Conservation (phyloP, 2,113 vertebrate species). For the Balaeniceps rex region DNA sequence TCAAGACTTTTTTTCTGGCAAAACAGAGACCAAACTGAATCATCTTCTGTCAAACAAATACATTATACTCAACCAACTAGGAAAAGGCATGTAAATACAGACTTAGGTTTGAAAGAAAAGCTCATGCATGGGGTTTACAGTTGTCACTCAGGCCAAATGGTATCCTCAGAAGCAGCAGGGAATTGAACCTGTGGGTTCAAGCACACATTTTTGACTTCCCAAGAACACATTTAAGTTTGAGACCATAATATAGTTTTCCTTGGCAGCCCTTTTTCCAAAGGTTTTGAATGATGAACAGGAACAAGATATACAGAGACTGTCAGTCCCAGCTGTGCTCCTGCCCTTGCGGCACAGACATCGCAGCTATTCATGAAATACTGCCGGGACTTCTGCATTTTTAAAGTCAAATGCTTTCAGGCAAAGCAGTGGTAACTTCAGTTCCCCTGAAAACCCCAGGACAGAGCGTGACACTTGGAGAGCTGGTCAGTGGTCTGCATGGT, state of each 20-base stretch:
- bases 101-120: neutral
- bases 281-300: neutral
- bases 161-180: neutral
- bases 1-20: neutral
- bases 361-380: neutral
- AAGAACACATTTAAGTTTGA: neutral
- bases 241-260: neutral
- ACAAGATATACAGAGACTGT: neutral
- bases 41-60: neutral
- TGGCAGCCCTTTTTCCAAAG: neutral
- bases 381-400: neutral
- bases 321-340: neutral
- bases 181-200: neutral
- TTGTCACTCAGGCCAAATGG: neutral
- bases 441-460: neutral
- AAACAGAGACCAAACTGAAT: neutral
- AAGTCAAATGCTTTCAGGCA: accelerated
- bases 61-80: neutral
- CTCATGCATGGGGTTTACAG: neutral
- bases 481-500: neutral
- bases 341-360: neutral
- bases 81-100: neutral
- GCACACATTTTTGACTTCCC: neutral
- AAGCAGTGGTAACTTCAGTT: neutral
- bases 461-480: neutral